Evolutionary conservation across 2,888 invertebrate species (phyloP).

Genomic region (Drosophila colorata): DNA sequence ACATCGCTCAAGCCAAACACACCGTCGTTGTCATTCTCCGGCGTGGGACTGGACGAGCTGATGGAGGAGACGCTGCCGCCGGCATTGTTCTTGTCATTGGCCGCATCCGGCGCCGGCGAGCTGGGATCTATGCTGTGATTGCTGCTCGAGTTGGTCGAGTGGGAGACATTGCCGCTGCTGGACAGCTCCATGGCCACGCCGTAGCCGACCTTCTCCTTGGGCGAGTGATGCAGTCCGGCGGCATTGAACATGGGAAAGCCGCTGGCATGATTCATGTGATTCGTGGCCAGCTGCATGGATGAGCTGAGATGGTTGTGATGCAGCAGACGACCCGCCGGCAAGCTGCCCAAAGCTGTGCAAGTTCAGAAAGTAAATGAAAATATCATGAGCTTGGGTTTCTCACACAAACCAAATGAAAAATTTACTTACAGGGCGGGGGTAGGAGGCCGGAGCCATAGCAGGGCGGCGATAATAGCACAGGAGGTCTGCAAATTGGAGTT

Average conservation of each 20-base stretch:
- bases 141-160: constrained; percentile 84
- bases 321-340: constrained; percentile 84
- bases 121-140: constrained; percentile 84
- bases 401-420: constrained; percentile 19
- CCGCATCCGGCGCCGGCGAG: constrained; percentile 82
- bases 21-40: constrained; percentile 85
- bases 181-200: constrained; percentile 78
- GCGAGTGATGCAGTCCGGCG: constrained; percentile 72
- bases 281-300: constrained; percentile 84
- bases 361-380: constrained; percentile 1
- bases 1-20: too few species aligned
- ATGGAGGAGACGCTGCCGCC: constrained; percentile 84
- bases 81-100: constrained; percentile 77
- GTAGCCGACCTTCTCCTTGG: constrained; percentile 69
- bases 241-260: constrained; percentile 82
- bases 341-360: constrained; percentile 75
- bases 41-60: constrained; percentile 84
- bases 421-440: constrained; percentile 86
- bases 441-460: constrained; percentile 88
- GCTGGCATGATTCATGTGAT: constrained; percentile 76
- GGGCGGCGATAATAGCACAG: constrained; percentile 91
- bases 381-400: constrained; percentile 39
- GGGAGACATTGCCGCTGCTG: constrained; percentile 81
- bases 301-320: constrained; percentile 84
- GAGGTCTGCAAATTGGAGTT: constrained; percentile 88